Evolutionary conservation across 1,140 invertebrate species (phyloP), one percentile per base, ranked within the genome.

Genomic region (Globodera rostochiensis): DNA sequence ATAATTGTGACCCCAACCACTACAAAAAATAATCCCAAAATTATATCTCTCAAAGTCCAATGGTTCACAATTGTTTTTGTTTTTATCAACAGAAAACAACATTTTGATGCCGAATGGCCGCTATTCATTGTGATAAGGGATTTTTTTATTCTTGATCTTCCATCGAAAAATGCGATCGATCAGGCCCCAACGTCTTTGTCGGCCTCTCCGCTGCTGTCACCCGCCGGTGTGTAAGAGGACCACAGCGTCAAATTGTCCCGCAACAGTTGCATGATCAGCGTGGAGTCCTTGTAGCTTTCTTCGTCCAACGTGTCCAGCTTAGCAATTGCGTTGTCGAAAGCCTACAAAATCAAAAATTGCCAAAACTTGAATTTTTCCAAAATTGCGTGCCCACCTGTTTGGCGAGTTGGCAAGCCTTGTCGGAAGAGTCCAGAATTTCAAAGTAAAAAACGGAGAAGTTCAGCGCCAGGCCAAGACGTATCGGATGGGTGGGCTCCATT

Each of bases 211-310:
- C 85, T 88, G 50, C 74, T 87, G 60, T 95, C 94, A 90, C 96
- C 95, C 90, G 94, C 95, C 92, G 96, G 95, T 90, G 95, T 95
- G 92, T 98, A 96, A 90, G 95, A 96, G 91, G 96, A 98, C 96
- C 96, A 98, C 46, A 89, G 80, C 90, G 97, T 98, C 86, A 99
- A 93, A 93, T 99, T 99, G 92, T 99, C 97, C 91, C 97, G 94
- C 91, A 99, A 93, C 91, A 99, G 93, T 93, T 98, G 96, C 96
- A 97, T 98, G 92, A 96, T 98, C 87, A 99, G 93, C 90, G 96
- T 98, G 91, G 95, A 96, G 93, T 99, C 97, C 93, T 98, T 98
- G 93, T 98, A 98, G 90, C 95, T 97, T 92, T 99, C 97, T 92
- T 98, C 96, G 90, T 96, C 96, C 87, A 98, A 92, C 90, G 95